Base-by-base conservation (phyloP, 2,797 vertebrate species). In the Sphenopsis melanotis region DNA sequence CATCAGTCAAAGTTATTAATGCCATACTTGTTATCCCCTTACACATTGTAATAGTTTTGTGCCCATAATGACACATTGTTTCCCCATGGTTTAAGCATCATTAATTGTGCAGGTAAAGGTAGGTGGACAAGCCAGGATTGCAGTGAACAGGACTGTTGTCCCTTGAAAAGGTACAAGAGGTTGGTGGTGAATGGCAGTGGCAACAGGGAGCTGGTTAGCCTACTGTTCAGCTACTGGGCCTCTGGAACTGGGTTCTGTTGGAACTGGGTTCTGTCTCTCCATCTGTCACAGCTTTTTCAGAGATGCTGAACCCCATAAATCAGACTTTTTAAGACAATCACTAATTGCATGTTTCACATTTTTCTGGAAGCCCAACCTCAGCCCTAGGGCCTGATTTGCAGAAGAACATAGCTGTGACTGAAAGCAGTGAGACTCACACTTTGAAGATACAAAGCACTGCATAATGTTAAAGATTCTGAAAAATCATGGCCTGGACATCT, bases 381-480 rank as follows among this genome's bases (percentile, higher is more conserved):
- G 79, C 79, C 69, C 29, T 61, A 23, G 76, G 84, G 82, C 47
- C 59, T 88, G n/a, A 78, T 91, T 82, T 81, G 69, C 55, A 79
- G 69, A 93, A 88, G 55, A 90, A 41, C n/a, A 19, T 61, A 75
- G 65, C 87, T 89, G 82, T 87, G 83, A 93, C 84, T 66, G 89
- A 86, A 91, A 65, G 50, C 61, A 81, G 41, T 23, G 72, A 92
- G 69, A 42, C 41, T 91, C 47, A 7, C 0, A 13, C 79, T 95
- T 93, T 94, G 90, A 94, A 91, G 83, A 87, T 70, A 42, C 32
- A 86, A 93, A 93, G 55, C 59, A 65, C 63, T 72, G 69, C 59
- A 56, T 83, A 72, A 72, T 56, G 78, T 85, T 95, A 76, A 91
- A 83, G 69, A 79, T 29, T 71, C 76, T 88, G 69, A 87, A 93